Evolutionary conservation across 2,113 vertebrate genomes (phyloP).

Genomic region (Lucifuga dentata): DNA sequence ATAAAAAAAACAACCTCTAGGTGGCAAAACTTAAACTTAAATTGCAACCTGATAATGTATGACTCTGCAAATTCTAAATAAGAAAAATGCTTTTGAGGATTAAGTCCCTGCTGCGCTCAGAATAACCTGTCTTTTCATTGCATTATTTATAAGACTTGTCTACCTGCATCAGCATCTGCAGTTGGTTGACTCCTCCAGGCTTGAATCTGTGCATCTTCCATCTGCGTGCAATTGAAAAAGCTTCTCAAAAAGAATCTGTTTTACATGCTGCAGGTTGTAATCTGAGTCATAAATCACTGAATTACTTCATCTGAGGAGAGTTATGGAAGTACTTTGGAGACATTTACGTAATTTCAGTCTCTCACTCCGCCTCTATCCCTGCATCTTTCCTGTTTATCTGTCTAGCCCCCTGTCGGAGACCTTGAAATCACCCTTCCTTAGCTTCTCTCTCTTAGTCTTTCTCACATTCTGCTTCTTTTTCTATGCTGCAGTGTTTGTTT

Average conservation of each 20-base stretch:
- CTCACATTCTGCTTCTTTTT: conserved; percentile 29
- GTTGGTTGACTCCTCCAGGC: conserved; percentile 41
- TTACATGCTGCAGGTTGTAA: conserved; percentile 10
- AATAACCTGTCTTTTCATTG: conserved; percentile 57
- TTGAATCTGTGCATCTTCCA: conserved; percentile 4
- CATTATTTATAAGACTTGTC: conserved; percentile 70
- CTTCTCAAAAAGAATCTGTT: conserved; percentile 3
- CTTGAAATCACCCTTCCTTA: conserved; percentile 3
- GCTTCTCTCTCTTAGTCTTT: not conserved
- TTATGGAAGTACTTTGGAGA: not conserved
- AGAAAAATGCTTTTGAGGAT: conserved; percentile 9
- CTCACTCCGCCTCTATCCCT: not conserved
- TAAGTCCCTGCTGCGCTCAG: conserved; percentile 20
- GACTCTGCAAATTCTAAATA: not conserved
- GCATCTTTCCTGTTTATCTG: not conserved
- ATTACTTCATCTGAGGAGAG: not conserved
- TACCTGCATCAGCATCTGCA: conserved; percentile 60
- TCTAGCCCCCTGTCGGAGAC: not conserved
- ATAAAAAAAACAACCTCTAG: too few species aligned
- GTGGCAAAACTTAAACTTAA: too few species aligned
- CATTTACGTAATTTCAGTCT: not conserved
- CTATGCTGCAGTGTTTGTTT: conserved; percentile 75
- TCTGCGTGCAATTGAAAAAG: conserved; percentile 10
- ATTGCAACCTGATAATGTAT: too few species aligned
- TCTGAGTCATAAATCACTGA: not conserved